Conservation (phyloP, 1,140 invertebrate genomes). For the Colletes latitarsis region DNA sequence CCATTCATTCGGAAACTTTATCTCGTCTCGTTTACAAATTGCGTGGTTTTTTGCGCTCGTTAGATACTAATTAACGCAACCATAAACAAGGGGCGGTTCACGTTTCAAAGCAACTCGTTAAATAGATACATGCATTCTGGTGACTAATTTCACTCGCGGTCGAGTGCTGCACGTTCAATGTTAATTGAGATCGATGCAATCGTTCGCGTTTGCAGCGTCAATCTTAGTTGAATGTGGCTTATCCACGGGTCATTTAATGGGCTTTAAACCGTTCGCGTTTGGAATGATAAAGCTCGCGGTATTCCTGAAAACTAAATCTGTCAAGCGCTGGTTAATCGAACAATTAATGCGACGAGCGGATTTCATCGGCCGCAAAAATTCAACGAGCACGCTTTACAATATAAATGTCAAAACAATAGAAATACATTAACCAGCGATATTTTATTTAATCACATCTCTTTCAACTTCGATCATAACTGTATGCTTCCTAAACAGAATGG, state of each 20-base stretch:
- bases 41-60: neutral
- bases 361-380: too few relatives aligned
- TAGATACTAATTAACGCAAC: slow-evolving; percentile 21
- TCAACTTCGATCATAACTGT: too few relatives aligned
- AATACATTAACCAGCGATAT: too few relatives aligned
- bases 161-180: neutral
- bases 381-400: too few relatives aligned
- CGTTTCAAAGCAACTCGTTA: slow-evolving; percentile 26
- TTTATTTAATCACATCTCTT: too few relatives aligned
- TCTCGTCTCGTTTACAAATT: slow-evolving; percentile 1
- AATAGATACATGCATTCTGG: slow-evolving; percentile 18
- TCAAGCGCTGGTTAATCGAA: neutral
- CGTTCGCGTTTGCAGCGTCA: slow-evolving; percentile 21
- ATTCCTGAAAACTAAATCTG: slow-evolving; percentile 9
- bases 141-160: slow-evolving; percentile 30
- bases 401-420: too few relatives aligned
- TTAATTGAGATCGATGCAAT: slow-evolving; percentile 42
- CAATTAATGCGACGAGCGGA: neutral
- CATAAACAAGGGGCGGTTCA: neutral
- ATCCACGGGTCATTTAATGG: slow-evolving; percentile 17
- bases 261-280: slow-evolving; percentile 5
- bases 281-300: slow-evolving; percentile 1
- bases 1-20: too few relatives aligned
- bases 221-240: slow-evolving; percentile 15
- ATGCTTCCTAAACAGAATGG: too few relatives aligned